Evolutionary conservation across 2,113 vertebrate species (phyloP), one percentile per base, ranked within the genome.

Genomic region (Platichthys stellatus): DNA sequence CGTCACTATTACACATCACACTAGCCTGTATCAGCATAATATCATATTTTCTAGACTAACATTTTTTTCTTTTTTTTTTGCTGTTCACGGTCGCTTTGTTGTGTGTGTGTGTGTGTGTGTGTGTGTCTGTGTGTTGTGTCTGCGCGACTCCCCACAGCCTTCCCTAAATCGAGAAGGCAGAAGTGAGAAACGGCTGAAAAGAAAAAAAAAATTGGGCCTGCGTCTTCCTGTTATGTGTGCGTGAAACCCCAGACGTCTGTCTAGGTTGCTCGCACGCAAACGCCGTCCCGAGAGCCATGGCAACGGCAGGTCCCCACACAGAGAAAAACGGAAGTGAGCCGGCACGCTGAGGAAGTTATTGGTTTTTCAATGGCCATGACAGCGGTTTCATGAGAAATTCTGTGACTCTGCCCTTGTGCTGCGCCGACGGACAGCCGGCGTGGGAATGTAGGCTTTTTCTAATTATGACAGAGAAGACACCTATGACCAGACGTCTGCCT

Each of bases 261-360:
- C 91, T 93, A 82, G 87, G 78, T 54, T 45, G 62, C 89, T 95
- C 90, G 94, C 95, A 96, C 95, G 95, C 95, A 94, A 95, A 92
- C 62, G 80, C 85, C 15, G 51, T 73, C 78, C 59, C 69, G 47
- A 88, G 89, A 90, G 71, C 91, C 82, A 78, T 94, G 75, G 63
- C 87, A 85, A 88, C 82, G 64, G 88, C 88, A 93, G 89, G 91
- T 89, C 87, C 82, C 78, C 93, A 89, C 65, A 90, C 78, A 49
- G 89, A 89, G 86, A 96, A 97, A 93, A 7, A 91, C 95, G 93
- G 97, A 96, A 97, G 96, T 93, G 90, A 90, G 90, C 69, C 67
- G 51, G 56, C 60, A 21, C 56, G 43, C 94, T 90, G 92, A 94
- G 96, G 97, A 97, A 98, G 96, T 96, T 83, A 63, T 94, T 73